Base-by-base conservation (phyloP, 2,797 vertebrate species). In the Smutsia gigantea region DNA sequence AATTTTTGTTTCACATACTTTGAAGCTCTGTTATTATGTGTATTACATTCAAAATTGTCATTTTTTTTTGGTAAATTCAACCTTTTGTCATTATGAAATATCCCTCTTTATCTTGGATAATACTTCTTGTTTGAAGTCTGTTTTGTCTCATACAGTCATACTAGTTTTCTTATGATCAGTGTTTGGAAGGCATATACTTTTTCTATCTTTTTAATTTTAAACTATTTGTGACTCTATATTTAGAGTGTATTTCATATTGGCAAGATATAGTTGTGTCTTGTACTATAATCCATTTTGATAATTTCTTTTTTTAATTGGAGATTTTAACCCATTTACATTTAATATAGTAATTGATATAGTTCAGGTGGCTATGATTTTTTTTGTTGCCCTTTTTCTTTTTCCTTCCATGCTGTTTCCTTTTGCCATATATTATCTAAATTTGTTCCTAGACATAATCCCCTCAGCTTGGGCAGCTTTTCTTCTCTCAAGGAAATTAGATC, bases 401-500 rank as follows among this genome's bases (percentile, higher is more conserved):
- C 42, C 34, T 91, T 59, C 29, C 25, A 66, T 64, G 13, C 1
- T 25, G 4, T 46, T 81, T 68, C 51, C 46, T 95, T 92, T 90
- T 82, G 37, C 59, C 34, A 31, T n/a, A 14, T 90, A 21, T 81
- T 72, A 78, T 63, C 42, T 59, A 78, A 63, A 79, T 84, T 59
- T 11, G 2, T 93, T 64, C 25, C n/a, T 87, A 46, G n/a, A 21
- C 57, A 12, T 83, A 64, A 87, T 79, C 21, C 25, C 81, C 11
- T 87, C 7, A 66, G n/a, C 9, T 61, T 77, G 29, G 46, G n/a
- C 23, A 91, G 46, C 51, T 91, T 96, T 74, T 71, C 51, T 89
- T 82, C 49, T 90, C 59, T 88, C 88, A 85, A 77, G 69, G 13
- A 87, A 97, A 96, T 23, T 31, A 57, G 23, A 89, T 75, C 63